Evolutionary conservation across 2,888 invertebrate genomes (phyloP).

Genomic region (Dynastes hyllus): DNA sequence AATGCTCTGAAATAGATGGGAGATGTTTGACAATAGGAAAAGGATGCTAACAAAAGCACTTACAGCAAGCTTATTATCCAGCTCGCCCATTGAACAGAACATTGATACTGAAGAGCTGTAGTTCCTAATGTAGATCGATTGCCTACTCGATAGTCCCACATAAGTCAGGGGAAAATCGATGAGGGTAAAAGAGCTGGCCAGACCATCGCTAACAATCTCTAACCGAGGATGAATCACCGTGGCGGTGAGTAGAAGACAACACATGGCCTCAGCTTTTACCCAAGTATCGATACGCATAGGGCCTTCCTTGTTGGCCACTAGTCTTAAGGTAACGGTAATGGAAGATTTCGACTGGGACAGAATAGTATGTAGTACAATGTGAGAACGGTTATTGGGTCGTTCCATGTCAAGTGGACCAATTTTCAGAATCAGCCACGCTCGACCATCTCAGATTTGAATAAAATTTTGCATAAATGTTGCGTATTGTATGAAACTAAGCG

Average conservation of each 20-base stretch:
- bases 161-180: conserved; percentile 70
- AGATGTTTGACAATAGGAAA: no score
- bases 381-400: background rate
- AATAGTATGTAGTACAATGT: background rate
- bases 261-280: conserved; percentile 68
- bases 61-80: conserved; percentile 63
- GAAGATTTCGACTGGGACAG: conserved; percentile 60
- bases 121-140: conserved; percentile 69
- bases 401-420: no score
- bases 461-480: no score
- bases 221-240: conserved; percentile 67
- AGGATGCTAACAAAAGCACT: conserved; percentile 54
- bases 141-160: conserved; percentile 64
- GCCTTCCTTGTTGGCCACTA: conserved; percentile 67
- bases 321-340: conserved; percentile 64
- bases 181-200: conserved; percentile 67
- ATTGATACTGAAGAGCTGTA: conserved; percentile 67
- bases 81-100: conserved; percentile 68
- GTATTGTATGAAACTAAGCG: no score
- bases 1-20: conserved; percentile 54
- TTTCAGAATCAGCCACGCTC: no score
- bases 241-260: conserved; percentile 63
- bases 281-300: conserved; percentile 69
- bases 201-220: conserved; percentile 66
- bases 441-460: no score